phyloP scores from a whole-genome alignment of 2,797 vertebrate genomes.

The Sebastes variabilis region DNA sequence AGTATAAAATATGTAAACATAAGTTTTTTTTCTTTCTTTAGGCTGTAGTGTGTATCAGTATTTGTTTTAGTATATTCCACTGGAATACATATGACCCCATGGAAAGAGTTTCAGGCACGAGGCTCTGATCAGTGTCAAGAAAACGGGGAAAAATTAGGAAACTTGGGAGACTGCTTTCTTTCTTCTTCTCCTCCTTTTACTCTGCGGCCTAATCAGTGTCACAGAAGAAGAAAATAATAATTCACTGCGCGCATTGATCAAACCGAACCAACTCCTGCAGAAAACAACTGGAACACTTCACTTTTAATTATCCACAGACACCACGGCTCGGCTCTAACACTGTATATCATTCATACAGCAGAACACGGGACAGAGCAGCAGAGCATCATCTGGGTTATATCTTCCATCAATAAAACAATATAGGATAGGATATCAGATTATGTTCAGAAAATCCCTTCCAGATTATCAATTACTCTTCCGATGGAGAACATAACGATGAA shows the following conservation, averaged over 20 bases:
- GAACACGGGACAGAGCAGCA: neutral
- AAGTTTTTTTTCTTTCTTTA: fast-evolving
- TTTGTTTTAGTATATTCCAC: neutral
- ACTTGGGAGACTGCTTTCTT: constrained; percentile 26
- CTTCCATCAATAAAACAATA: neutral
- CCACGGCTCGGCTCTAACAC: neutral
- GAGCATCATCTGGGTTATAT: neutral
- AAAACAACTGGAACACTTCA: neutral
- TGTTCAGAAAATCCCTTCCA: neutral
- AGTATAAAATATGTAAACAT: neutral
- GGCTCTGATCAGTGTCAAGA: constrained; percentile 47
- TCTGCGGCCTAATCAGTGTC: constrained; percentile 61
- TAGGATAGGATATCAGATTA: neutral
- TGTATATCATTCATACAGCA: neutral
- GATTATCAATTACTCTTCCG: constrained; percentile 6
- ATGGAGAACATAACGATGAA: neutral
- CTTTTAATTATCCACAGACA: neutral
- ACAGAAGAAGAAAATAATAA: constrained; percentile 31
- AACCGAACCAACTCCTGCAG: neutral
- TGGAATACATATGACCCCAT: neutral
- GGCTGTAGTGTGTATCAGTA: neutral
- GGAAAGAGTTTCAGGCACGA: neutral
- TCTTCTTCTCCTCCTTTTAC: constrained; percentile 31
- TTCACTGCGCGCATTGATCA: constrained; percentile 40
- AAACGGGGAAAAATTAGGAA: neutral